These are phyloP conservation scores for Manacus vitellinus DNA, from an alignment of 2,113 vertebrate genomes.

Conservation along the genomic window DNA sequence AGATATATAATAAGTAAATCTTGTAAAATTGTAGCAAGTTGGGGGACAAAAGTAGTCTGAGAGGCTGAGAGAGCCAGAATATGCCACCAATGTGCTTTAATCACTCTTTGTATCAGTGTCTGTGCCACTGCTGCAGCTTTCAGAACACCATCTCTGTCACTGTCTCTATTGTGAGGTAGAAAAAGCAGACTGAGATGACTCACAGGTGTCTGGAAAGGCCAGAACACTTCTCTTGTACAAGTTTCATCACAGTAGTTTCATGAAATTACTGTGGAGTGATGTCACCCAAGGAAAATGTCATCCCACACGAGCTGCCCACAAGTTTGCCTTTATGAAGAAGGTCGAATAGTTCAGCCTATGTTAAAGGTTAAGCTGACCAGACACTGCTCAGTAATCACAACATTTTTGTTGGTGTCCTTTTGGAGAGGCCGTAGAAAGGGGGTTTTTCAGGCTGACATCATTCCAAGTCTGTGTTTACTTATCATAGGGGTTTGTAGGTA, in stretches of 20 bases:
- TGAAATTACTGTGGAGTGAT: not conserved
- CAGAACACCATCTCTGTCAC: not conserved
- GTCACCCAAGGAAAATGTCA: constrained; percentile 29
- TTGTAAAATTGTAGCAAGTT: not conserved
- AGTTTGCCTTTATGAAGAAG: not conserved
- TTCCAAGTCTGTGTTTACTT: not conserved
- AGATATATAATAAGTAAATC: not conserved
- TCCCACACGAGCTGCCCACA: not conserved
- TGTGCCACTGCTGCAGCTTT: not conserved
- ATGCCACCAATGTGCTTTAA: not conserved
- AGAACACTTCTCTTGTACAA: not conserved
- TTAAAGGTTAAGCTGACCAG: constrained; percentile 21
- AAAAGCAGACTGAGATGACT: not conserved
- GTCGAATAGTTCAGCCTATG: not conserved
- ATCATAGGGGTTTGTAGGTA: not conserved
- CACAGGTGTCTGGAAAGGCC: constrained; percentile 43
- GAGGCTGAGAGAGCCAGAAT: not conserved
- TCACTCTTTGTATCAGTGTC: not conserved
- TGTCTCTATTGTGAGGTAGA: not conserved
- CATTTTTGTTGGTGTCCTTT: not conserved
- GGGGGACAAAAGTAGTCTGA: not conserved
- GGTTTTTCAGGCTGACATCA: not conserved
- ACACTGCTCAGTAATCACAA: not conserved
- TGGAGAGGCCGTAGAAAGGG: not conserved
- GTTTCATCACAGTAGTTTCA: not conserved